phyloP scores from a whole-genome alignment of 2,888 invertebrate genomes.

The Limulus polyphemus region DNA sequence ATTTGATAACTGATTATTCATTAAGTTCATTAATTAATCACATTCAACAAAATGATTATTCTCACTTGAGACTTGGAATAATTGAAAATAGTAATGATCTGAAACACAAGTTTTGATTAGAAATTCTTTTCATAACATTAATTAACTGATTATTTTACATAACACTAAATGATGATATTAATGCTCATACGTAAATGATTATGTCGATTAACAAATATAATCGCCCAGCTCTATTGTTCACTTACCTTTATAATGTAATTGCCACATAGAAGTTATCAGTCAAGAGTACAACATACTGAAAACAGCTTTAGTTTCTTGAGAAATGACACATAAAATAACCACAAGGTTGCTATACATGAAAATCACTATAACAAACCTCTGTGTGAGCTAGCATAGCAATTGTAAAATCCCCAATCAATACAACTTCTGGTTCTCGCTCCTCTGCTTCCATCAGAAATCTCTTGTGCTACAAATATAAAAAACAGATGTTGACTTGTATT shows the following conservation, averaged over 20 bases:
- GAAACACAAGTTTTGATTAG: no score
- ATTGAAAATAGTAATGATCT: no score
- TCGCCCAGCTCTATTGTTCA: no score
- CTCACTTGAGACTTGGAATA: no score
- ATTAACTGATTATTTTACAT: neutral
- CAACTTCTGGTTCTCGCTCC: conserved; percentile 81
- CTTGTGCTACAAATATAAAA: conserved; percentile 52
- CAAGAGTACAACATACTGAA: neutral
- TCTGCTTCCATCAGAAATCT: conserved; percentile 69
- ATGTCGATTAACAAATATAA: no score
- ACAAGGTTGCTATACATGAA: neutral
- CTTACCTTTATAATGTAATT: no score
- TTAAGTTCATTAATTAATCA: no score
- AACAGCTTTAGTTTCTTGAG: neutral
- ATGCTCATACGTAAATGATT: no score
- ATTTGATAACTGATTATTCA: no score
- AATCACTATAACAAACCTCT: conserved; percentile 39
- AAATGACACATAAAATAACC: conserved; percentile 7
- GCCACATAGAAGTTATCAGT: no score
- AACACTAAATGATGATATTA: neutral
- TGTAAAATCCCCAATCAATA: conserved; percentile 81
- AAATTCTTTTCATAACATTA: neutral
- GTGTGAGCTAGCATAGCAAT: conserved; percentile 67
- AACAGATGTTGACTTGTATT: no score
- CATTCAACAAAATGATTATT: no score